Conservation (phyloP, 2,113 vertebrate species). For the Sminthopsis crassicaudata region DNA sequence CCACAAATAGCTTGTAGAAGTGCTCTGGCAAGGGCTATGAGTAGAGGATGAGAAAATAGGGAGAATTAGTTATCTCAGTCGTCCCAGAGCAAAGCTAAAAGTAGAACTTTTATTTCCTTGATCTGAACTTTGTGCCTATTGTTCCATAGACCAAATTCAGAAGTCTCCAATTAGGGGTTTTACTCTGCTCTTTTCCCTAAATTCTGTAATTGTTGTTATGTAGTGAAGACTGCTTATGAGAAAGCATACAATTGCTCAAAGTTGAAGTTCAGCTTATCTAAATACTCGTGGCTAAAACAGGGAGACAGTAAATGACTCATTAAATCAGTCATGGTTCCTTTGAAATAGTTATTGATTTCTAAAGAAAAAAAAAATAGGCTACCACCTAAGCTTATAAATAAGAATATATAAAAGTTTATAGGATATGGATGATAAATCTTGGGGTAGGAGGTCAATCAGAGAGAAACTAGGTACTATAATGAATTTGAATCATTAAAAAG, state of each 20-base stretch:
- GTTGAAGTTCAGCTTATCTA: not conserved
- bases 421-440: not conserved
- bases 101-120: conserved; percentile 62
- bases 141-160: conserved; percentile 34
- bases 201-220: not conserved
- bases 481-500: not conserved
- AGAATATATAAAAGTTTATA: not conserved
- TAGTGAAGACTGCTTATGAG: not conserved
- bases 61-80: conserved; percentile 58
- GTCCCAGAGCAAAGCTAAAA: conserved; percentile 69
- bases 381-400: not conserved
- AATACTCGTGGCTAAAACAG: not conserved
- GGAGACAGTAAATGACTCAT: not conserved
- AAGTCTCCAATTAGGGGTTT: not conserved
- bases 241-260: not conserved
- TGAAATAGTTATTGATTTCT: not conserved
- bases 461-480: not conserved
- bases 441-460: not conserved
- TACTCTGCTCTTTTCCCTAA: not conserved
- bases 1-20: not conserved
- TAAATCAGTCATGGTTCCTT: not conserved
- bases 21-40: not conserved
- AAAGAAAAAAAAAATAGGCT: not conserved
- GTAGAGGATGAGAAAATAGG: conserved; percentile 52
- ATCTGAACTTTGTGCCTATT: conserved; percentile 48